Evolutionary conservation across 2,797 vertebrate species (phyloP).

Genomic region (Pangasius larnaudii): DNA sequence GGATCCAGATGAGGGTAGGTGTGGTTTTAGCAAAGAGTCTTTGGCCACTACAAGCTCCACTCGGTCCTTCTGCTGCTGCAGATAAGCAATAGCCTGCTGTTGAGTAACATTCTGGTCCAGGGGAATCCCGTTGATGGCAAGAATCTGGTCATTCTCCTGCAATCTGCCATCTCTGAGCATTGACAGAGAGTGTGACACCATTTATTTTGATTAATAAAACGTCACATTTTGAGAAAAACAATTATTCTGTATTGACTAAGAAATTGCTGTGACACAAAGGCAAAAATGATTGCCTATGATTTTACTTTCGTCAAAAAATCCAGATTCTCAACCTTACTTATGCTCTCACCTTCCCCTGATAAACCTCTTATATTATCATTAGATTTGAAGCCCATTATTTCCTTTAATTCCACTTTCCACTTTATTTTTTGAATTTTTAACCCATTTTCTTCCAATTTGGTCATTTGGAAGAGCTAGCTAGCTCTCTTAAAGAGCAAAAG

Average conservation of each 20-base stretch:
- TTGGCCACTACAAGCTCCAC: constrained; percentile 88
- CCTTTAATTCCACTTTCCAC: no score
- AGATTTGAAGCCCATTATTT: no score
- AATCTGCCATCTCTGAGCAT: constrained; percentile 85
- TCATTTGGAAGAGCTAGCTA: neutral
- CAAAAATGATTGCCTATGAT: neutral
- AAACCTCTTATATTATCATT: neutral
- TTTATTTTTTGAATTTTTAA: no score
- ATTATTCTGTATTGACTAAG: neutral
- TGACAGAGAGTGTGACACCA: neutral
- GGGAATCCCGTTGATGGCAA: constrained; percentile 88
- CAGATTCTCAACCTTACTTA: neutral
- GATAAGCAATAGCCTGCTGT: constrained; percentile 86
- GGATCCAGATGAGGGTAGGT: constrained; percentile 57
- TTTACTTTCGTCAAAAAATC: neutral
- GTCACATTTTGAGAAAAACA: neutral
- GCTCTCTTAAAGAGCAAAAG: neutral
- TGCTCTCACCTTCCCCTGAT: neutral
- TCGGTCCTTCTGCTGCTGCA: constrained; percentile 85
- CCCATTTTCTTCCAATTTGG: neutral
- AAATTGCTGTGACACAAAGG: neutral
- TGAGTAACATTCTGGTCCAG: constrained; percentile 88
- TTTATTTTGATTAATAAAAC: neutral
- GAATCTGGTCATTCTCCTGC: constrained; percentile 90
- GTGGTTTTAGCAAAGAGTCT: constrained; percentile 61